phyloP scores from a whole-genome alignment of 2,888 invertebrate species.

The Phyto melanocephala region DNA sequence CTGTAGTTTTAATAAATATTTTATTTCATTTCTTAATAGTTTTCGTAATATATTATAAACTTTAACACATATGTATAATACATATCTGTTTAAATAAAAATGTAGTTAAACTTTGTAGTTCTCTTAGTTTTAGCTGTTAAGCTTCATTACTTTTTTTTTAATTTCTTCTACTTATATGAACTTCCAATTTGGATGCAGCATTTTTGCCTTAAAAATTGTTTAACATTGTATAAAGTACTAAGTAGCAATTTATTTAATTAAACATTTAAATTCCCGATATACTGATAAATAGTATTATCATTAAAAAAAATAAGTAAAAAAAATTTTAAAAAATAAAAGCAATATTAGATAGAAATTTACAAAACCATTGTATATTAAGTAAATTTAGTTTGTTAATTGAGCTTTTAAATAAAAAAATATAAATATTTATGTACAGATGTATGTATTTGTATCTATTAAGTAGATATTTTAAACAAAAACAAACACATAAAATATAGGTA shows the following conservation, averaged over 20 bases:
- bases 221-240: slow-evolving; percentile 31
- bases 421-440: not conserved
- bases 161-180: slow-evolving; percentile 29
- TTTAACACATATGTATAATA: slow-evolving; percentile 23
- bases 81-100: slow-evolving; percentile 46
- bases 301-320: not conserved
- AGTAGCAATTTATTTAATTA: slow-evolving; percentile 21
- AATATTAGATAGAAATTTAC: slow-evolving; percentile 39
- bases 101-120: not conserved
- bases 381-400: slow-evolving; percentile 37
- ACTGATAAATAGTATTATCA: not conserved
- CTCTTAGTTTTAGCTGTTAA: slow-evolving; percentile 16
- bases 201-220: slow-evolving; percentile 63
- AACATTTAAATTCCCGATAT: not conserved
- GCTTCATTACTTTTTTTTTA: slow-evolving; percentile 13
- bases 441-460: too few relatives aligned
- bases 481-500: not conserved
- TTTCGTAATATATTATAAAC: not conserved
- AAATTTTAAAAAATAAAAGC: slow-evolving; percentile 47
- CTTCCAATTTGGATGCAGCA: slow-evolving; percentile 58
- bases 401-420: slow-evolving; percentile 29
- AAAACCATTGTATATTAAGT: slow-evolving; percentile 10
- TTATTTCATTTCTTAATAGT: not conserved
- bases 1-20: not conserved
- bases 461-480: too few relatives aligned